Base-by-base conservation (phyloP, 2,797 vertebrate genomes). In the Chromis chromis region DNA sequence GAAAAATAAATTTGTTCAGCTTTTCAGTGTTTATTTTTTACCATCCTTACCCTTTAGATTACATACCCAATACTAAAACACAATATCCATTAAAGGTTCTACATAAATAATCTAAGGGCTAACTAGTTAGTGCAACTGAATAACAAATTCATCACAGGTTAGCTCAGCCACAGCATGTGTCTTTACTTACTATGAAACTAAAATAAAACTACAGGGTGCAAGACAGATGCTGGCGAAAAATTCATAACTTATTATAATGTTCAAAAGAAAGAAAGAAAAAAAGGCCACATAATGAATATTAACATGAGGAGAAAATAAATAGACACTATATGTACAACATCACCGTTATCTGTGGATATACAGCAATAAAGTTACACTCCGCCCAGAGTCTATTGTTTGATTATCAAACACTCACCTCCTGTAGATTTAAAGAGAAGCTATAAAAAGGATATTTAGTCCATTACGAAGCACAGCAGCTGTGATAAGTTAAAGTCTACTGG, bases 291-390 rank as follows among this genome's bases (percentile, higher is more conserved):
- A 22, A 79, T 40, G 25, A 73, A 76, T 81, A 79, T 70, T 36
- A 72, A 83, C 57, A 79, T 33, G 16, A 68, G 1, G 6, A 67
- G 11, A 70, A 80, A 49, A 65, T 40, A 76, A 82, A 86, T 66
- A 78, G 65, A 83, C 52, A 85, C 58, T 72, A 36, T 79, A 88
- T 90, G 58, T 89, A 92, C 90, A 89, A 92, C 90, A 89, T 57
- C 59, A 69, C 48, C 3, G 10, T 60, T 59, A 42, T 57, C 57
- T 65, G 55, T 46, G 42, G 40, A 58, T 57, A 65, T 9, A 66
- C 25, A 46, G 27, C 27, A 81, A 61, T 74, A 21, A 76, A 66
- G 57, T 57, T 68, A 24, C 1, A 60, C 56, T 59, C 36, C 25
- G 69, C 17, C 8, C 40, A 64, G 44, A 78, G 60, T 22, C 36